phyloP scores from a whole-genome alignment of 2,113 vertebrate species.

The Stomatorhinus ivindoensis region DNA sequence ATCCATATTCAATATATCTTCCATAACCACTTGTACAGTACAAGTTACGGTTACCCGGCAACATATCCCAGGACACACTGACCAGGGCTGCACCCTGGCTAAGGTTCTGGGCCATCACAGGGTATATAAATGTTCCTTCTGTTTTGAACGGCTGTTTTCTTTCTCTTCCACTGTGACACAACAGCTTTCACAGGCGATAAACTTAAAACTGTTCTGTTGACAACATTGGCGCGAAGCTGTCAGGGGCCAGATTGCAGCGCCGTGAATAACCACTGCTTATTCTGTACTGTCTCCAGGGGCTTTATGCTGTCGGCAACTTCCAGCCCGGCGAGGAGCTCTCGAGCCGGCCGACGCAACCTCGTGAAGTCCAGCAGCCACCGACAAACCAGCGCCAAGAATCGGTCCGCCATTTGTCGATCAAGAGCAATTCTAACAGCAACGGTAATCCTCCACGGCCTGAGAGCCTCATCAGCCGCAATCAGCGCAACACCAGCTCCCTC shows the following conservation, averaged over 20 bases:
- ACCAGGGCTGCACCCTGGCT: background rate
- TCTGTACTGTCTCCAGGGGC: slow-evolving; percentile 60
- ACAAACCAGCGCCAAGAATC: slow-evolving; percentile 81
- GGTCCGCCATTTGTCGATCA: slow-evolving; percentile 74
- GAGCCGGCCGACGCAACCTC: slow-evolving; percentile 47
- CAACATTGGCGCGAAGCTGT: background rate
- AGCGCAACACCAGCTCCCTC: slow-evolving; percentile 63
- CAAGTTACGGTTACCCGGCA: background rate
- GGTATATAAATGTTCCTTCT: background rate
- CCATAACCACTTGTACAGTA: background rate
- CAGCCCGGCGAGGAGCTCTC: slow-evolving; percentile 74
- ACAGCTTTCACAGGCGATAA: background rate
- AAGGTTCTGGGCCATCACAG: background rate
- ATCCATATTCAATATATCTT: background rate
- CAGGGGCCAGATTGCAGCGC: background rate
- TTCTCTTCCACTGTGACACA: background rate
- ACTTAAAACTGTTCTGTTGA: background rate
- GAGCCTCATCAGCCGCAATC: slow-evolving; percentile 74
- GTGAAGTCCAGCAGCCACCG: slow-evolving; percentile 68
- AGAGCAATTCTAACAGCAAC: slow-evolving; percentile 62
- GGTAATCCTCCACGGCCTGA: slow-evolving; percentile 71
- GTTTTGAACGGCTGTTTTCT: background rate
- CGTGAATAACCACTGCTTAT: slow-evolving; percentile 28
- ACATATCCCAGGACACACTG: background rate
- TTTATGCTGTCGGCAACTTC: slow-evolving; percentile 93